Conservation (phyloP, 1,140 invertebrate genomes). For the Scaptomyza pallida region DNA sequence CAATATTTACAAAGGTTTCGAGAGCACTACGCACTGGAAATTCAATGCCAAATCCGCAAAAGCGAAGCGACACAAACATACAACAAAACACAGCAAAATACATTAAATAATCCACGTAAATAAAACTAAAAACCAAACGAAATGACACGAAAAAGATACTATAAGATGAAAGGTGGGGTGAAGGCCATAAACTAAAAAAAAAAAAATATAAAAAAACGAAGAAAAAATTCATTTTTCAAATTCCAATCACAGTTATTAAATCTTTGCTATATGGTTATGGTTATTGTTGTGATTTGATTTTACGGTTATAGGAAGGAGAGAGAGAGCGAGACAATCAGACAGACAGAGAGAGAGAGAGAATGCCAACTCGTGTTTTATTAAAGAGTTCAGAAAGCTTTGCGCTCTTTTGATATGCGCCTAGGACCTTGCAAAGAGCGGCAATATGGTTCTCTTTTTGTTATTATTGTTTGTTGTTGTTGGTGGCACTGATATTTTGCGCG, state of each 20-base stretch:
- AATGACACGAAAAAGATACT: slow-evolving; percentile 46
- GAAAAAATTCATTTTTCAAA: slow-evolving; percentile 80
- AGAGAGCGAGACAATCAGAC: slow-evolving; percentile 13
- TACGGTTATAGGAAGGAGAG: slow-evolving; percentile 72
- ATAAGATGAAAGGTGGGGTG: not conserved
- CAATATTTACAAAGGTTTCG: slow-evolving; percentile 58
- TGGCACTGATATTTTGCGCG: slow-evolving; percentile 64
- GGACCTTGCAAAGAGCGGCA: slow-evolving; percentile 15
- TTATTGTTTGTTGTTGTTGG: slow-evolving; percentile 64
- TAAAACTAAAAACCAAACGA: slow-evolving; percentile 52
- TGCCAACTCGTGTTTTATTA: slow-evolving; percentile 5
- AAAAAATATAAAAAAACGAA: slow-evolving; percentile 30
- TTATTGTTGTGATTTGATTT: slow-evolving; percentile 83
- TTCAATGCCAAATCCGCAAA: slow-evolving; percentile 64
- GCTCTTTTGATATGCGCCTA: slow-evolving; percentile 1
- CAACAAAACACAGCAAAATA: slow-evolving; percentile 57
- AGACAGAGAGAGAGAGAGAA: not conserved
- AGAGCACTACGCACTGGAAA: slow-evolving; percentile 44
- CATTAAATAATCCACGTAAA: slow-evolving; percentile 80
- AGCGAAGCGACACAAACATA: slow-evolving; percentile 31
- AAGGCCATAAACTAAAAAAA: slow-evolving; percentile 10
- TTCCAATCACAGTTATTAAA: slow-evolving; percentile 82
- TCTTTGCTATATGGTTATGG: slow-evolving; percentile 82
- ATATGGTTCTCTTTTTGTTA: slow-evolving; percentile 52
- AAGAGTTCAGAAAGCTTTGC: slow-evolving; percentile 27